Percentiles rank a stretch among this genome's conserved stretches.
Evolutionary conservation across 2,888 invertebrate species (phyloP).

Genomic region (Acanthosepion lycidas): DNA sequence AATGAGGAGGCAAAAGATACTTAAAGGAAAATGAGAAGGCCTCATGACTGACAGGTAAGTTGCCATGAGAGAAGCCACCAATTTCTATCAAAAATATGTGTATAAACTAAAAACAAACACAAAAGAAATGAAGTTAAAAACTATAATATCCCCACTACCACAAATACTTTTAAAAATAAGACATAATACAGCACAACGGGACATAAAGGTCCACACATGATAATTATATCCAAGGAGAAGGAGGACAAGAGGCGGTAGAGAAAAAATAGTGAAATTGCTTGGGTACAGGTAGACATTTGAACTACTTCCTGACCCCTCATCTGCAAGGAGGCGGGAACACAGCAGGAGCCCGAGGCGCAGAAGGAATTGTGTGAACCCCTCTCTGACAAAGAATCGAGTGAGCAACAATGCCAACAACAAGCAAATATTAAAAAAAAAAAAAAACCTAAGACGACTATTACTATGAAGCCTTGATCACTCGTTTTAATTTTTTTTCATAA

Average conservation of each 20-base stretch:
- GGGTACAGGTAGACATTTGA: slow-evolving; percentile 33
- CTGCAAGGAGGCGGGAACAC: not conserved
- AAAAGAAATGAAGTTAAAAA: not conserved
- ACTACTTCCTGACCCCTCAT: not conserved
- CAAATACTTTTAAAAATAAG: not conserved
- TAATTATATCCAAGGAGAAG: not conserved
- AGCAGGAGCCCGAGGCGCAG: not conserved
- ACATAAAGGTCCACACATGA: slow-evolving; percentile 18
- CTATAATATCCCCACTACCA: not conserved
- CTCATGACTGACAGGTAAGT: slow-evolving; percentile 11
- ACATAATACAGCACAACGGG: slow-evolving; percentile 33
- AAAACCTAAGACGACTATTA: not conserved
- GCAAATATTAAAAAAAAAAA: not conserved
- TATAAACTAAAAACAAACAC: not conserved
- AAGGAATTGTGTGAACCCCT: not conserved
- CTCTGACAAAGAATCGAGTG: not conserved
- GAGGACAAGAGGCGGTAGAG: not conserved
- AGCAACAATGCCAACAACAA: not conserved
- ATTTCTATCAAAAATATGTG: not conserved
- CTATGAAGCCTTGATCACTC: not conserved
- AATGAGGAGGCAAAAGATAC: not conserved
- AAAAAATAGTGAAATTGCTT: slow-evolving; percentile 24
- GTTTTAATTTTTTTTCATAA: too few relatives aligned
- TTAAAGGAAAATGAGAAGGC: not conserved
- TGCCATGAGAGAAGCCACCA: not conserved